Evolutionary conservation across 2,888 invertebrate species (phyloP).

Genomic region (Acanthococcus lagerstroemiae): DNA sequence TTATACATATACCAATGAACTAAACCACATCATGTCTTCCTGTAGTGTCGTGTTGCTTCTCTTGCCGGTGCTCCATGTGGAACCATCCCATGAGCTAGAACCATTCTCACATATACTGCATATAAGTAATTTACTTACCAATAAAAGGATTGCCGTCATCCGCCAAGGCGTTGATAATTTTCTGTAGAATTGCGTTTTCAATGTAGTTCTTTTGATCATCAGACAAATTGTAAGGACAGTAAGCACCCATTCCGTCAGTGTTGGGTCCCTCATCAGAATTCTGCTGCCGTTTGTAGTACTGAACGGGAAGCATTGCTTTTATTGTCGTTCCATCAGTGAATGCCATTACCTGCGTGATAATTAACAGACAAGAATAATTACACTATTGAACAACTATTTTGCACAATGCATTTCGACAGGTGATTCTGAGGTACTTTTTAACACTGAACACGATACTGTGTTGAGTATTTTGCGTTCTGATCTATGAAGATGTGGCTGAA

Average conservation of each 20-base stretch:
- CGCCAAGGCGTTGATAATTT: constrained; percentile 67
- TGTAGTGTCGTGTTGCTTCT: too few relatives aligned
- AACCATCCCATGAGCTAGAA: too few relatives aligned
- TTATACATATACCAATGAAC: too few relatives aligned
- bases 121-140: constrained; percentile 45
- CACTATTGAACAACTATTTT: too few relatives aligned
- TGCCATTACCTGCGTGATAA: constrained; percentile 55
- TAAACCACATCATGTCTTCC: too few relatives aligned
- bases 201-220: not conserved
- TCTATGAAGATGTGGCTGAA: too few relatives aligned
- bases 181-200: constrained; percentile 58
- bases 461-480: not conserved
- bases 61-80: too few relatives aligned
- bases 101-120: too few relatives aligned
- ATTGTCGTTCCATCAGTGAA: constrained; percentile 80
- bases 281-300: constrained; percentile 88
- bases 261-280: constrained; percentile 85
- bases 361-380: too few relatives aligned
- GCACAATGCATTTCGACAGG: too few relatives aligned
- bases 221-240: constrained; percentile 73
- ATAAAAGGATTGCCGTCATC: constrained; percentile 70
- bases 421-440: not conserved
- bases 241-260: constrained; percentile 98
- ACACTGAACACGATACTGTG: not conserved
- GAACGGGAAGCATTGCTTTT: constrained; percentile 77